Evolutionary conservation across 2,113 vertebrate genomes (phyloP), one percentile per base, ranked within the genome.

Genomic region (Poeciliopsis retropinna): DNA sequence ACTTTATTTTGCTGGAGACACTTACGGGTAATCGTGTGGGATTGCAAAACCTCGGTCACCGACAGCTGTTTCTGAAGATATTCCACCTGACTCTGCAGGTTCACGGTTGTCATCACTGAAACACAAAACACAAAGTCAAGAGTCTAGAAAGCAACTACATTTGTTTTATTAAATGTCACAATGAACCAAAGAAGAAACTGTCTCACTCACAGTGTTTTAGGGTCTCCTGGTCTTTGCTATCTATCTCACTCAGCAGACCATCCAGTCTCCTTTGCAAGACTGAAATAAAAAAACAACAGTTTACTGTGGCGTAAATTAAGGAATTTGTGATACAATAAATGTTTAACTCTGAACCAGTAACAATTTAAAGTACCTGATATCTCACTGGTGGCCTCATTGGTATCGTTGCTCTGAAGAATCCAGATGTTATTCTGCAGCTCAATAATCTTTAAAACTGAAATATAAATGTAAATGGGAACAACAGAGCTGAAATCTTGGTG

Each of bases 401-500:
- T 7, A 9, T 7, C 7, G 0, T 68, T 44, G 29, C 7, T 73
- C 68, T 76, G 54, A 41, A 78, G 73, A 0, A 47, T 54, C 81
- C 64, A 13, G 25, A 88, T 70, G 2, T 82, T 19, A 44, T 67
- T 19, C 37, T 81, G 83, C 11, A 85, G 72, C 70, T 72, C 3
- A 41, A 84, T 64, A 73, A 87, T 62, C 32, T 1, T 30, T 72
- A 82, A 70, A 74, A 85, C 89, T 90, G 75, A 63, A 84, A 80
- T 11, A 71, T 69, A 44, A 11, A 27, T 15, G 44, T 47, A 47
- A 17, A 47, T 1, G 44, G 44, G 44, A 47, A 7, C 44, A 47
- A 47, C 5, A 47, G 44, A 47, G 17, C 44, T 19, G 44, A 19
- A 19, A 19, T 47, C 15, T 47, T 47, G 44, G 15, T 47, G 17